A percentile compares a stretch with the other conserved stretches of the same genome.
These are phyloP conservation scores for Apis florea DNA, from an alignment of 1,140 invertebrate genomes.

Conservation along the genomic window DNA sequence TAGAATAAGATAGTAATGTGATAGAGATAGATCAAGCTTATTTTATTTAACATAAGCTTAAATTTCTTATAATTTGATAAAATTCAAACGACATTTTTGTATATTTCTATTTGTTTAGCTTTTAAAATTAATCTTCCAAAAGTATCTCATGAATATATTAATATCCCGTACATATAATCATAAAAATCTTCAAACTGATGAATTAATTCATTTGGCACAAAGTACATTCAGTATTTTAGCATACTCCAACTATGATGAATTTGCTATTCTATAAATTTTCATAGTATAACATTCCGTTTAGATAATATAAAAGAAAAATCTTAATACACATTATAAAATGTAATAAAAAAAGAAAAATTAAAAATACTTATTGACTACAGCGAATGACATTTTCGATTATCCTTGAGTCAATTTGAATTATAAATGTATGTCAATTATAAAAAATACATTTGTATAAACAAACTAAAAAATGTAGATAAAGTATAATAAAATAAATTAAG, in stretches of 20 bases:
- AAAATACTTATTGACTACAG: constrained; percentile 48
- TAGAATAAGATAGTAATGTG: too few species aligned
- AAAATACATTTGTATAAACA: neutral
- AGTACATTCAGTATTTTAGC: constrained; percentile 70
- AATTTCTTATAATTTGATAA: too few species aligned
- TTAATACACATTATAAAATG: constrained; percentile 49
- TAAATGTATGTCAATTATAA: neutral
- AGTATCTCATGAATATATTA: too few species aligned
- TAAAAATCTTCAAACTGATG: constrained; percentile 31
- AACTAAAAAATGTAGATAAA: constrained; percentile 7
- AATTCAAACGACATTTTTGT: too few species aligned
- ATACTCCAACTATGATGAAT: constrained; percentile 71
- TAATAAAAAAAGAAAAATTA: constrained; percentile 42
- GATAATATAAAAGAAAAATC: constrained; percentile 59
- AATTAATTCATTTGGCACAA: constrained; percentile 73
- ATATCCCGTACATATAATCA: constrained; percentile 7
- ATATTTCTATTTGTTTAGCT: too few species aligned
- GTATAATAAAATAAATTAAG: constrained; percentile 30
- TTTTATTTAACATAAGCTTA: too few species aligned
- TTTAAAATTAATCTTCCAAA: too few species aligned
- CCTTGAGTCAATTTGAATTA: constrained; percentile 54
- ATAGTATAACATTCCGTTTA: constrained; percentile 62
- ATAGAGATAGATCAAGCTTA: too few species aligned
- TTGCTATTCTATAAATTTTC: constrained; percentile 67
- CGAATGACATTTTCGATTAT: constrained; percentile 73